Percentiles rank a stretch among this genome's conserved stretches.
phyloP scores from a whole-genome alignment of 1,140 invertebrate species.

The Orchestia grillus region DNA sequence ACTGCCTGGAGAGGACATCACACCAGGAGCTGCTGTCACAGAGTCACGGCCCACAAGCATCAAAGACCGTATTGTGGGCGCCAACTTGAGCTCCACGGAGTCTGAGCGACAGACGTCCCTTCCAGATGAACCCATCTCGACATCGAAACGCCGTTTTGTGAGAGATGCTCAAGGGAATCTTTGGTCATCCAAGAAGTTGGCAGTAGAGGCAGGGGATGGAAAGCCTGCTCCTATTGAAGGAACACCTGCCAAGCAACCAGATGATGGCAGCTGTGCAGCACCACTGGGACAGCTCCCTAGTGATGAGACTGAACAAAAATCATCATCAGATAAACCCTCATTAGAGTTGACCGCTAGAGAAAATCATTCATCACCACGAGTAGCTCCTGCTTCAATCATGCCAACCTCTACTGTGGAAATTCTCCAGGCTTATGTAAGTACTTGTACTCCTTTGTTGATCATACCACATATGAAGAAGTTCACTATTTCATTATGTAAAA shows the following conservation, averaged over 20 bases:
- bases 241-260: background rate
- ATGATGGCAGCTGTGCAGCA: background rate
- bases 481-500: background rate
- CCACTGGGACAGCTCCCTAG: background rate
- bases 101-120: no score
- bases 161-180: background rate
- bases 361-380: background rate
- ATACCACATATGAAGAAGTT: background rate
- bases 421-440: slow-evolving; percentile 40
- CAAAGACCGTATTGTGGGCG: background rate
- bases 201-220: background rate
- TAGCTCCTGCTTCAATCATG: background rate
- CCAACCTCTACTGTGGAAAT: background rate
- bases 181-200: background rate
- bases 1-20: no score
- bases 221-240: background rate
- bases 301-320: background rate
- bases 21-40: background rate
- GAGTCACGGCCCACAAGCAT: background rate
- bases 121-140: background rate
- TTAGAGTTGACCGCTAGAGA: background rate
- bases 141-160: background rate
- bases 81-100: background rate
- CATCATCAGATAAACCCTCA: background rate
- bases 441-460: background rate